Percentiles rank a stretch among this genome's conserved stretches.
Evolutionary conservation across 1,140 invertebrate species (phyloP).

Genomic region (Gyrodactylus bullatarudis): DNA sequence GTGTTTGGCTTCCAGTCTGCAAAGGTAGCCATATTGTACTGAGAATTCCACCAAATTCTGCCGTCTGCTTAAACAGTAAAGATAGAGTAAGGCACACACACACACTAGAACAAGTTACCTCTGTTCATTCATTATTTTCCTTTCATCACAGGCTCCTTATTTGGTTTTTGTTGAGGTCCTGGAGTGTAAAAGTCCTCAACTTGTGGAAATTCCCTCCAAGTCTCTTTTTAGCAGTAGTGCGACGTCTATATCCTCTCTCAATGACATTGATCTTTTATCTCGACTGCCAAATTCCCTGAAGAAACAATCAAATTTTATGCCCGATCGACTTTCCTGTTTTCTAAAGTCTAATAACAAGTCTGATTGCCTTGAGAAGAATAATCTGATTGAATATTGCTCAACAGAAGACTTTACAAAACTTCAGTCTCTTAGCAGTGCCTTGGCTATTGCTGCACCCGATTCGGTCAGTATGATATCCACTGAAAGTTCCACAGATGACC

Average conservation of each 20-base stretch:
- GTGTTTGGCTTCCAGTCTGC: constrained; percentile 69
- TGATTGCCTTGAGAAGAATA: constrained; percentile 11
- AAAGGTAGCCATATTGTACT: constrained; percentile 40
- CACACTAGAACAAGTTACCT: not conserved
- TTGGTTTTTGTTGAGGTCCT: constrained; percentile 83
- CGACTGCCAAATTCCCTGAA: constrained; percentile 10
- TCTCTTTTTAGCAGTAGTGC: constrained; percentile 40
- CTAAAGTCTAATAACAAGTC: constrained; percentile 10
- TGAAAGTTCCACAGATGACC: not conserved
- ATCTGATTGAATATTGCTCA: not conserved
- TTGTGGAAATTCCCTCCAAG: constrained; percentile 31
- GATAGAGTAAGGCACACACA: constrained; percentile 39
- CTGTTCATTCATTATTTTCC: not conserved
- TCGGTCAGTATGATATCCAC: not conserved
- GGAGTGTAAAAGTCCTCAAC: constrained; percentile 48
- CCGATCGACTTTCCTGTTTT: not conserved
- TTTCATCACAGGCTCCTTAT: constrained; percentile 59
- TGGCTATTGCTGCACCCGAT: not conserved
- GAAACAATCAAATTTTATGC: constrained; percentile 8
- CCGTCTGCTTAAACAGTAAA: constrained; percentile 87
- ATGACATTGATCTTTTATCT: constrained; percentile 4
- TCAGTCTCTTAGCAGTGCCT: not conserved
- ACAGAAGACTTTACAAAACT: constrained; percentile 5
- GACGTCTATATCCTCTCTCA: constrained; percentile 10
- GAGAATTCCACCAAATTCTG: constrained; percentile 57